Conservation (phyloP, 1,140 invertebrate species). For the Drosophila albomicans region DNA sequence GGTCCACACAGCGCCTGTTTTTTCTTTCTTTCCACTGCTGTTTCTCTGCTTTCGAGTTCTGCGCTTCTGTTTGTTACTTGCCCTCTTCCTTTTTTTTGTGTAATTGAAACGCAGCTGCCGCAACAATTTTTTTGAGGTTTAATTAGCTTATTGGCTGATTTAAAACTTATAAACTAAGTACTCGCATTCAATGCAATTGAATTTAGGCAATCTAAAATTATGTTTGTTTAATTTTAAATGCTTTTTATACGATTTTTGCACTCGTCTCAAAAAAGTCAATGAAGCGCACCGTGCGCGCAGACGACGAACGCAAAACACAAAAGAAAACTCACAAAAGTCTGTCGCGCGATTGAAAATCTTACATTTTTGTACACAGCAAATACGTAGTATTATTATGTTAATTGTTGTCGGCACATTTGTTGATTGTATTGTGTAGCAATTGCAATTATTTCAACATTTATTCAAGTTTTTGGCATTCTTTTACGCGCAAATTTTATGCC, state of each 20-base stretch:
- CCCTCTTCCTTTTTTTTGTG: slow-evolving; percentile 27
- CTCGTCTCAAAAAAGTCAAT: slow-evolving; percentile 71
- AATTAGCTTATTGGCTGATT: background rate
- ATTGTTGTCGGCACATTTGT: slow-evolving; percentile 21
- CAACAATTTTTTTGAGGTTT: slow-evolving; percentile 33
- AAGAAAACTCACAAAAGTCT: slow-evolving; percentile 66
- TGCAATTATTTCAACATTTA: slow-evolving; percentile 37
- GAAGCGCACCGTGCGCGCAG: slow-evolving; percentile 72
- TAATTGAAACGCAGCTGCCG: slow-evolving; percentile 43
- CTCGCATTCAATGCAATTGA: slow-evolving; percentile 1
- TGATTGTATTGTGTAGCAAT: slow-evolving; percentile 22
- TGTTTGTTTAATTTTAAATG: slow-evolving; percentile 21
- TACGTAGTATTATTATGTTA: background rate
- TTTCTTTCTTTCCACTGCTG: background rate
- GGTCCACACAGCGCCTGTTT: slow-evolving; percentile 23
- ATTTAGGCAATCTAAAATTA: slow-evolving; percentile 10
- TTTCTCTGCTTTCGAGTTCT: slow-evolving; percentile 21
- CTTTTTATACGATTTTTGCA: slow-evolving; percentile 37
- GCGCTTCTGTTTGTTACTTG: slow-evolving; percentile 35
- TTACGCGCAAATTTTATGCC: slow-evolving; percentile 68
- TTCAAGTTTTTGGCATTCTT: slow-evolving; percentile 57
- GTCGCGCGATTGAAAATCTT: slow-evolving; percentile 31
- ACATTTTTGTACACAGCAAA: slow-evolving; percentile 41
- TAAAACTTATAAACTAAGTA: background rate
- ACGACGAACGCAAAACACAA: slow-evolving; percentile 68